Percentiles rank a stretch among this genome's conserved stretches.
These are phyloP conservation scores for Gasterosteus aculeatus DNA, from an alignment of 2,113 vertebrate species.

Conservation along the genomic window DNA sequence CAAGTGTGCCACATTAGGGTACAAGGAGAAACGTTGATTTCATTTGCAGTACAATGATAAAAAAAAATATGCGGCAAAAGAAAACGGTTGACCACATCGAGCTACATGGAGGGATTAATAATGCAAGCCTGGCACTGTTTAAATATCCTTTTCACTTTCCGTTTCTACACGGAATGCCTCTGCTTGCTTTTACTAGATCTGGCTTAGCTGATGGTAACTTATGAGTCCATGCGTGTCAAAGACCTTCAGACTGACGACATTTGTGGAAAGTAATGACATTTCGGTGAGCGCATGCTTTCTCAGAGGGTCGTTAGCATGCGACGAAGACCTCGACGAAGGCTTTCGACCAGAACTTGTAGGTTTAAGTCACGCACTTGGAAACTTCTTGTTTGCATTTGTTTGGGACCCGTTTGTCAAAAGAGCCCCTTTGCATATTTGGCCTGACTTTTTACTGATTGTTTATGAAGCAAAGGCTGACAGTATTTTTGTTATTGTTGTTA, in stretches of 20 bases:
- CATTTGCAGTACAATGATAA: too few relatives aligned
- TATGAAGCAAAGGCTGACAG: background rate
- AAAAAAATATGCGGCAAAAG: conserved; percentile 39
- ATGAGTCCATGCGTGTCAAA: too few relatives aligned
- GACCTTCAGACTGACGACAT: too few relatives aligned
- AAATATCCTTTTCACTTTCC: conserved; percentile 33
- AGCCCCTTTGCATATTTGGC: conserved; percentile 1
- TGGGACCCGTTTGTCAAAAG: conserved; percentile 9
- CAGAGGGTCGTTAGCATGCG: background rate
- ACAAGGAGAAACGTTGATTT: too few relatives aligned
- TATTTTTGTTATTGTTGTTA: background rate
- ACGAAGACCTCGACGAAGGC: background rate
- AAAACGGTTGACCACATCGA: conserved; percentile 14
- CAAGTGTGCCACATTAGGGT: too few relatives aligned
- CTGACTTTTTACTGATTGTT: background rate
- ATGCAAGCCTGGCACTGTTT: conserved; percentile 23
- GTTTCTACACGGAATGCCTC: conserved; percentile 32
- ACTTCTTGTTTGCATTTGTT: conserved; percentile 40
- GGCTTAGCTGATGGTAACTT: too few relatives aligned
- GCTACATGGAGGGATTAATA: conserved; percentile 2
- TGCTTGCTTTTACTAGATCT: conserved; percentile 53
- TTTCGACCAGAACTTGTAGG: background rate
- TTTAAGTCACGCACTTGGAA: conserved; percentile 40
- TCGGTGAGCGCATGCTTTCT: too few relatives aligned
- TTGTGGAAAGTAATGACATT: too few relatives aligned